Evolutionary conservation across 2,797 vertebrate genomes (phyloP).

Genomic region (Morus bassanus): DNA sequence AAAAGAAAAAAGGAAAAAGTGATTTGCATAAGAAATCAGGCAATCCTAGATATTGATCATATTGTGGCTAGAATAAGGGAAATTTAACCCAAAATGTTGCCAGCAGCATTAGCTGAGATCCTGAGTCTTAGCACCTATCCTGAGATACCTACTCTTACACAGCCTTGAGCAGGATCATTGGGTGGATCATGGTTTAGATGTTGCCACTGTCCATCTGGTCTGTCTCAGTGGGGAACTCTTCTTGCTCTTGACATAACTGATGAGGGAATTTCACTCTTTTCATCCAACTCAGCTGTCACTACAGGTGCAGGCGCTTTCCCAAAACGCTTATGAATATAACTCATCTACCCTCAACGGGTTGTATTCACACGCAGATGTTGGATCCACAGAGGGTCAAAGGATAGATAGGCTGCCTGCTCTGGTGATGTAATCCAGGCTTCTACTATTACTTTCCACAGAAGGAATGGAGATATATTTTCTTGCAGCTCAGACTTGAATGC

Average conservation of each 20-base stretch:
- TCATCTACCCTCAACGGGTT: fast-evolving
- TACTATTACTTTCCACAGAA: neutral
- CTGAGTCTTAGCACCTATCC: neutral
- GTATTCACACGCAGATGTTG: fast-evolving
- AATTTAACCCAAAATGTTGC: neutral
- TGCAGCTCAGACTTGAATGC: fast-evolving
- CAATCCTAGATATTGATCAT: too few species aligned
- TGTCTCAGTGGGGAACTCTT: neutral
- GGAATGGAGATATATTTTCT: neutral
- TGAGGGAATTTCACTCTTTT: neutral
- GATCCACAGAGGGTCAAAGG: fast-evolving
- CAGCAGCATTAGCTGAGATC: neutral
- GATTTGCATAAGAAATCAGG: neutral
- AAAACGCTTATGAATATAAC: neutral
- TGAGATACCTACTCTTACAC: neutral
- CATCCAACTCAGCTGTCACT: neutral
- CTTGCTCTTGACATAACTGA: neutral
- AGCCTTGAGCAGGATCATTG: fast-evolving
- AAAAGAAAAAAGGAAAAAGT: too few species aligned
- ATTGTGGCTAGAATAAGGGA: neutral
- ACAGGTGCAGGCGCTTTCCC: neutral
- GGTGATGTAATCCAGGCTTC: neutral
- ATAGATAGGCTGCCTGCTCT: neutral
- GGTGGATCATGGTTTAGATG: neutral
- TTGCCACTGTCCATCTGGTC: too few species aligned